These are phyloP conservation scores for Entosphenus tridentatus DNA, from an alignment of 2,113 vertebrate species.

Conservation along the genomic window DNA sequence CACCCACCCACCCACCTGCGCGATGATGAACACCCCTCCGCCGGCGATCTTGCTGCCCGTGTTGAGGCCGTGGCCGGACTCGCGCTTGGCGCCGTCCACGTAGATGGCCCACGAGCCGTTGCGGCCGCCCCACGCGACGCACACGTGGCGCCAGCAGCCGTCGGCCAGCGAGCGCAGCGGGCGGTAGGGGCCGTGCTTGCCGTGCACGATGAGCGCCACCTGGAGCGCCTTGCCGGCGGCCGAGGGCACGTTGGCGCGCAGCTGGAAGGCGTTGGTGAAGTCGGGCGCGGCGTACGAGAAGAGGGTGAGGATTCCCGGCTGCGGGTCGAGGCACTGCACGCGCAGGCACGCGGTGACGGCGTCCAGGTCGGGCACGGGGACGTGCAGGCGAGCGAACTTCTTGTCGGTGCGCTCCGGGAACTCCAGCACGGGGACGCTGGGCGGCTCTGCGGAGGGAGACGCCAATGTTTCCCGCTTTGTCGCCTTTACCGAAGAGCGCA, in stretches of 20 bases:
- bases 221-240: neutral
- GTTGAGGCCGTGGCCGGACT: neutral
- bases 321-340: constrained; percentile 6
- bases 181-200: constrained; percentile 2
- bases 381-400: neutral
- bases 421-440: neutral
- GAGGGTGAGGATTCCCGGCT: constrained; percentile 2
- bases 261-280: constrained; percentile 6
- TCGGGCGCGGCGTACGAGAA: constrained; percentile 3
- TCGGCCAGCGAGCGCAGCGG: neutral
- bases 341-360: neutral
- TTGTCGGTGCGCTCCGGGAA: constrained; percentile 1
- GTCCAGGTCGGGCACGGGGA: neutral
- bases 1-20: neutral
- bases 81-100: neutral
- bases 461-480: too few relatives aligned
- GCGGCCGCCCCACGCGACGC: neutral
- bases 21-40: constrained; percentile 4
- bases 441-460: too few relatives aligned
- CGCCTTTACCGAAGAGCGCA: too few relatives aligned
- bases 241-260: neutral
- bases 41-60: constrained; percentile 3
- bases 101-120: neutral
- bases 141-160: neutral
- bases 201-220: constrained; percentile 6